These are phyloP conservation scores for Darevskia mixta DNA, from an alignment of 2,797 vertebrate species.

Conservation along the genomic window DNA sequence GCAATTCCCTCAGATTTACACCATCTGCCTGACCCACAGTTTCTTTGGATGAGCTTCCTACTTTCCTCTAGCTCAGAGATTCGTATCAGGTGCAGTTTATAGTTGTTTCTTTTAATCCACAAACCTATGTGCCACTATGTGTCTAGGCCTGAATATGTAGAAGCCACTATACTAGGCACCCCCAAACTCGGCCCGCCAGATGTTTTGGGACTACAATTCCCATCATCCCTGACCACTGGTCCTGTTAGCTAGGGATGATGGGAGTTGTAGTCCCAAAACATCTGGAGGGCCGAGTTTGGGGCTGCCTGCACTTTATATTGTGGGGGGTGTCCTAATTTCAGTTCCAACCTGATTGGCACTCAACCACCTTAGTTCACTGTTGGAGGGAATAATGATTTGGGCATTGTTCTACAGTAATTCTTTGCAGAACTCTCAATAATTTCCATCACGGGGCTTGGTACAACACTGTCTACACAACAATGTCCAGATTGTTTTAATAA, in stretches of 20 bases:
- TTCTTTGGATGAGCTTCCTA: neutral
- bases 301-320: neutral
- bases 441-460: slow-evolving; percentile 15
- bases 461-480: slow-evolving; percentile 2
- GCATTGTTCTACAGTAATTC: slow-evolving; percentile 1
- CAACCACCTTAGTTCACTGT: neutral
- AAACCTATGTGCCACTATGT: neutral
- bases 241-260: too few species aligned
- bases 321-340: neutral
- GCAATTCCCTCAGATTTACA: too few species aligned
- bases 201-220: too few species aligned
- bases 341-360: neutral
- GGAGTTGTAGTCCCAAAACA: too few species aligned
- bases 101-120: neutral
- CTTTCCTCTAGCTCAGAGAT: neutral
- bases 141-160: neutral
- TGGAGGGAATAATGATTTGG: neutral
- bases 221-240: too few species aligned
- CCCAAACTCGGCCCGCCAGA: too few species aligned
- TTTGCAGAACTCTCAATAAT: slow-evolving; percentile 22
- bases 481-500: slow-evolving; percentile 32
- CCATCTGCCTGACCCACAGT: neutral
- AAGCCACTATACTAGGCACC: neutral
- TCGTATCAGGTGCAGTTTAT: neutral
- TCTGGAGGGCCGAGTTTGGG: too few species aligned